A percentile compares a stretch with the other conserved stretches of the same genome.
Evolutionary conservation across 2,888 invertebrate species (phyloP).

Genomic region (Melanargia galathea): DNA sequence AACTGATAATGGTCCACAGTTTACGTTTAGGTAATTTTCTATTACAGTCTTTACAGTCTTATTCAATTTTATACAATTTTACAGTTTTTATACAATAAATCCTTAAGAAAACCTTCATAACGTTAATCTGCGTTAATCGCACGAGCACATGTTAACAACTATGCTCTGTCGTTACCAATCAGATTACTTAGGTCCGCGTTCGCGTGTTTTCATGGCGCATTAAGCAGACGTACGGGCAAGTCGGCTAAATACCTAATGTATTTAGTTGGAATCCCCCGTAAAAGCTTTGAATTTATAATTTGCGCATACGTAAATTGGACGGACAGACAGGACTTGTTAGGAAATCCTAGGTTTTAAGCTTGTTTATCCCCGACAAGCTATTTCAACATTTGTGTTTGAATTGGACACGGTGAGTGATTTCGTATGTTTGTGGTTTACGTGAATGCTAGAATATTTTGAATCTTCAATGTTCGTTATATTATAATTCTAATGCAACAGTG

Average conservation of each 20-base stretch:
- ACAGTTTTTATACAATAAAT: background rate
- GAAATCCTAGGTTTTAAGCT: conserved; percentile 21
- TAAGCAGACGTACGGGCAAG: conserved; percentile 59
- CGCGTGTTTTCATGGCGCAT: conserved; percentile 71
- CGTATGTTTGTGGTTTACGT: background rate
- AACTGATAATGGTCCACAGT: no score
- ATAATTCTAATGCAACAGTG: no score
- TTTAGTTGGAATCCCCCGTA: conserved; percentile 56
- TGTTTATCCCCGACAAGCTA: conserved; percentile 13
- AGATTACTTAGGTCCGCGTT: conserved; percentile 43
- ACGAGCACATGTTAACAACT: conserved; percentile 41
- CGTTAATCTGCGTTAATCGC: conserved; percentile 24
- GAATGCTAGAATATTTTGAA: no score
- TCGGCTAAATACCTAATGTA: conserved; percentile 66
- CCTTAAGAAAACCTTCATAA: conserved; percentile 10
- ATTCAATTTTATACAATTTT: no score
- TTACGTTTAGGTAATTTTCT: no score
- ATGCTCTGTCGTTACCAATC: conserved; percentile 36
- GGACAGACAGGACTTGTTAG: conserved; percentile 29
- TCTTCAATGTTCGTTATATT: no score
- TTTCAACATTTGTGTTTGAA: conserved; percentile 12
- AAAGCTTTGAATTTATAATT: conserved; percentile 60
- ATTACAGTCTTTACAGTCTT: no score
- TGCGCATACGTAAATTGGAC: conserved; percentile 44
- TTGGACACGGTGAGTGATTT: background rate